Conservation (phyloP, 2,113 vertebrate genomes). For the Hydropotes inermis region DNA sequence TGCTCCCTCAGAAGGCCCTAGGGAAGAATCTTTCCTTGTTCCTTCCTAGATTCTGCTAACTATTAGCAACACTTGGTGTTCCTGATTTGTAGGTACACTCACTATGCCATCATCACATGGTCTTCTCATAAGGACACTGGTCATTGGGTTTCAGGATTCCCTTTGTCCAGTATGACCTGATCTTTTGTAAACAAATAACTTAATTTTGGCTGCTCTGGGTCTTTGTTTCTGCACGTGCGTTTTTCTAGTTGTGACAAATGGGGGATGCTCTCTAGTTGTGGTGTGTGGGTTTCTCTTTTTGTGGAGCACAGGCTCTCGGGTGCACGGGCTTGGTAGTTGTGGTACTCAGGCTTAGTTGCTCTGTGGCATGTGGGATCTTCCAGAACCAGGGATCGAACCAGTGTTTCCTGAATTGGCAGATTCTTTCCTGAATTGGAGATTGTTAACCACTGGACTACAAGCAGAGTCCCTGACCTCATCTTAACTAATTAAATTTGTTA, state of each 20-base stretch:
- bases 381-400: neutral
- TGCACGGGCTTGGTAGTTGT: neutral
- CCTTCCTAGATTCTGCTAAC: neutral
- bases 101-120: neutral
- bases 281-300: neutral
- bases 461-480: neutral
- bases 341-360: neutral
- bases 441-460: neutral
- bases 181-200: neutral
- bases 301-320: neutral
- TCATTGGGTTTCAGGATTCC: neutral
- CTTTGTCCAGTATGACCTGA: neutral
- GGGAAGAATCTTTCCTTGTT: neutral
- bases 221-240: neutral
- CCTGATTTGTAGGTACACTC: neutral
- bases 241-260: neutral
- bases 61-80: neutral
- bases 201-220: neutral
- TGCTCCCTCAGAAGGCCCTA: neutral
- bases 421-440: neutral
- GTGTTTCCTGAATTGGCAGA: neutral
- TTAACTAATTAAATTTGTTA: neutral
- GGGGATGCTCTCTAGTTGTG: accelerated
- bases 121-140: neutral
- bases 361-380: neutral